These are phyloP conservation scores for Tetheella fluctuosa DNA, from an alignment of 2,888 invertebrate species.

Conservation along the genomic window DNA sequence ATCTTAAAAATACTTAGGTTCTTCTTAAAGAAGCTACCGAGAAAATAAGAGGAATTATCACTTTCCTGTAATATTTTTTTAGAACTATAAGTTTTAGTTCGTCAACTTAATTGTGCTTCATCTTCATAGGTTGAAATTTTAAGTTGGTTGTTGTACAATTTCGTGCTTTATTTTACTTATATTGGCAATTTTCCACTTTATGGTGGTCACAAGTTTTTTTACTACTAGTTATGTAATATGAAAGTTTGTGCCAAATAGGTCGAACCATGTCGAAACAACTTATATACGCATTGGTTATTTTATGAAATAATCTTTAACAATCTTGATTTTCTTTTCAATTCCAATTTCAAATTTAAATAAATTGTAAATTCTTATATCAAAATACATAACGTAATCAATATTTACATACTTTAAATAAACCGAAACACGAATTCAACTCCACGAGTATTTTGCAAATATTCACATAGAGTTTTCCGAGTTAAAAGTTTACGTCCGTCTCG, in stretches of 20 bases:
- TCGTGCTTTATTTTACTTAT: neutral
- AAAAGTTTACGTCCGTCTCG: conserved; percentile 16
- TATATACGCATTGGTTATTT: neutral
- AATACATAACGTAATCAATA: too few species aligned
- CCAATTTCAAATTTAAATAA: too few species aligned
- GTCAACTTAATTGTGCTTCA: neutral
- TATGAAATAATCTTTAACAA: neutral
- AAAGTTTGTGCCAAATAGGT: conserved; percentile 1
- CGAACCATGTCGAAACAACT: neutral
- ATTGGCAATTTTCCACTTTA: neutral
- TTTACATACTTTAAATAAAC: neutral
- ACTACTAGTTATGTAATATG: neutral
- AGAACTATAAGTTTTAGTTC: conserved; percentile 9
- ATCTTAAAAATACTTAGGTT: too few species aligned
- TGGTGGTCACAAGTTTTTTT: neutral
- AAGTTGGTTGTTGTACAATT: neutral
- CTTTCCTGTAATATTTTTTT: too few species aligned
- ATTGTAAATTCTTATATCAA: too few species aligned
- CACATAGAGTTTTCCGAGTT: conserved; percentile 11
- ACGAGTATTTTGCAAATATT: neutral
- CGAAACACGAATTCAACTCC: neutral
- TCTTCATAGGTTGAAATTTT: neutral
- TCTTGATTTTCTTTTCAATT: neutral
- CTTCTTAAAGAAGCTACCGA: too few species aligned
- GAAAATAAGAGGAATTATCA: too few species aligned